Base-by-base conservation (phyloP, 2,113 vertebrate species). In the Polyodon spathula region DNA sequence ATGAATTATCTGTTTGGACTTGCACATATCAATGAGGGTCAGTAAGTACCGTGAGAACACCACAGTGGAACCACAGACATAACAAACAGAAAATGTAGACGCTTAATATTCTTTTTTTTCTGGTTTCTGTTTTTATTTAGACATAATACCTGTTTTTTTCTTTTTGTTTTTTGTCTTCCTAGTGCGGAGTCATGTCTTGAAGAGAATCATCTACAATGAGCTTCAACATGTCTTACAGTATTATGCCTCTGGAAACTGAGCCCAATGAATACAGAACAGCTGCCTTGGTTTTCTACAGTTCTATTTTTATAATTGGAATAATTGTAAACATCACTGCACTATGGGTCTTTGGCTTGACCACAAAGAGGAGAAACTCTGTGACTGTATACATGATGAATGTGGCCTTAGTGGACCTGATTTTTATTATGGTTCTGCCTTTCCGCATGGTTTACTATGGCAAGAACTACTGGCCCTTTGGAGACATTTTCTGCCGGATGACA, bases 321-420 rank as follows among this genome's bases (percentile, higher is more conserved):
- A 4, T 89, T 12, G 95, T 98, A 54, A 98, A 98, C 5, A 41
- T 89, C 66, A 92, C 88, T 0, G 96, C 96, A 1, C 71, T 98
- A 14, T 98, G 93, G 94, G 96, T 98, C 52, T 98, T 98, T 76
- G 91, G 92, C 58, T 88, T 95, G 60, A 94, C 90, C 63, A 98
- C 96, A 63, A 98, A 97, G 79, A 94, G 89, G 72, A 88, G 88
- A 75, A 98, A 87, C 69, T 95, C 93, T 0, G 90, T 97, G 62
- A 97, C 91, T 0, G 68, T 97, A 53, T 94, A 97, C 39, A 98
- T 98, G 96, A 94, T 94, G 72, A 97, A 98, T 1, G 93, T 98
- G 4, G 95, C 96, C 0, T 53, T 94, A 10, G 76, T 97, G 56
- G 95, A 98, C 71, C 78, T 98, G 4, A 54, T 90, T 53, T 94